Evolutionary conservation across 2,888 invertebrate species (phyloP).

Genomic region (Pammene aurita): DNA sequence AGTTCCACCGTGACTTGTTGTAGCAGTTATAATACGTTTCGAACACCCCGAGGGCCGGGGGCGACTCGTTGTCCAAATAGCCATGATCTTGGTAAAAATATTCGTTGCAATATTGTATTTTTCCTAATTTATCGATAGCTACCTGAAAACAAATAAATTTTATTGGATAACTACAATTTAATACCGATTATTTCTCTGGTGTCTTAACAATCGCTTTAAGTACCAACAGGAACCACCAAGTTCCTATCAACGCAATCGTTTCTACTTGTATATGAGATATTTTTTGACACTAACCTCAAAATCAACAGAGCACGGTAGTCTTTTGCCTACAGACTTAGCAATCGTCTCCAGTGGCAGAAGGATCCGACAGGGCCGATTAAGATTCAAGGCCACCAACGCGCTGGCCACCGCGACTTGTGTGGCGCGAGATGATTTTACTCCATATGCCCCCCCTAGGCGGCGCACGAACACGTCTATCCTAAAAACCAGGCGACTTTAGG

Average conservation of each 20-base stretch:
- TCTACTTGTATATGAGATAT: not conserved
- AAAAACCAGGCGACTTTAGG: not conserved
- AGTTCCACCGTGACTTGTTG: conserved; percentile 62
- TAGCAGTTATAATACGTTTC: conserved; percentile 73
- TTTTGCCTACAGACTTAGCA: conserved; percentile 80
- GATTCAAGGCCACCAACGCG: conserved; percentile 84
- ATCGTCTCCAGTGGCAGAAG: conserved; percentile 81
- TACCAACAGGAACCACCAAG: too few relatives aligned
- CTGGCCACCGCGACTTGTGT: conserved; percentile 83
- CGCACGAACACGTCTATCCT: conserved; percentile 69
- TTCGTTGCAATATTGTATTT: conserved; percentile 83
- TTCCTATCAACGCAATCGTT: too few relatives aligned
- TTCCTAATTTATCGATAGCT: conserved; percentile 82
- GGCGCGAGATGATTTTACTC: conserved; percentile 86
- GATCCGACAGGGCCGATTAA: conserved; percentile 85
- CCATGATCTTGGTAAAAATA: conserved; percentile 79
- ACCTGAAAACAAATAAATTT: conserved; percentile 47
- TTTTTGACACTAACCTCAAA: conserved; percentile 67
- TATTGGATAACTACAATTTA: not conserved
- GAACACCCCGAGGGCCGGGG: conserved; percentile 41
- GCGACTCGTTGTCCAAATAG: conserved; percentile 74
- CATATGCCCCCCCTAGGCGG: conserved; percentile 90
- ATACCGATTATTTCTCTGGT: not conserved
- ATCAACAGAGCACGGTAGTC: conserved; percentile 68
- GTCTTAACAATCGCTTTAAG: too few relatives aligned